These are phyloP conservation scores for Resseliella maxima DNA, from an alignment of 2,888 invertebrate species.

Conservation along the genomic window DNA sequence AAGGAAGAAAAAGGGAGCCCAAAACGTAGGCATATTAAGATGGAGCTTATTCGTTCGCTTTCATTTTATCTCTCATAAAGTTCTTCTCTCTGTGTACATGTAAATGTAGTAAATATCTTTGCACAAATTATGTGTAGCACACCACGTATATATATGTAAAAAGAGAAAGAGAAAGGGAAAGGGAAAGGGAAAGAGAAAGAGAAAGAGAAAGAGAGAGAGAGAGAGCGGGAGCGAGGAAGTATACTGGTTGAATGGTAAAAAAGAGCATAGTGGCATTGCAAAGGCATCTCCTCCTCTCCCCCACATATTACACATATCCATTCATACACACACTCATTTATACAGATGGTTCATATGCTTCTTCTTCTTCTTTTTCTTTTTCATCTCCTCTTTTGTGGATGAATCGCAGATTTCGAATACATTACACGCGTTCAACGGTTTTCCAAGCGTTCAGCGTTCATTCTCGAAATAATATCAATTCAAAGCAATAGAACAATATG, in stretches of 20 bases:
- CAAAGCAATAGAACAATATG: neutral
- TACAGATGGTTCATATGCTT: neutral
- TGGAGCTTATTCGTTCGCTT: neutral
- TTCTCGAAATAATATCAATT: constrained; percentile 20
- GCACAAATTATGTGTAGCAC: constrained; percentile 15
- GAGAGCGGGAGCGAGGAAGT: too few relatives aligned
- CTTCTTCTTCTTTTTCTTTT: too few relatives aligned
- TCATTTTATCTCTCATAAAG: constrained; percentile 16
- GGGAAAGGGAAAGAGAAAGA: too few relatives aligned
- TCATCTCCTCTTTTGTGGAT: neutral
- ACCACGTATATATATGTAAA: neutral
- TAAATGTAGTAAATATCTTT: constrained; percentile 30
- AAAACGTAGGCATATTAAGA: constrained; percentile 27
- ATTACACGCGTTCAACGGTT: constrained; percentile 19
- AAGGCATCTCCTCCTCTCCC: too few relatives aligned
- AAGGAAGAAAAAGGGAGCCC: neutral
- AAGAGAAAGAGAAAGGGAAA: too few relatives aligned
- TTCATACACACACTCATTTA: neutral
- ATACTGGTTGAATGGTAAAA: neutral
- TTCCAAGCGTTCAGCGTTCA: constrained; percentile 14
- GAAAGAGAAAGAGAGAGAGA: too few relatives aligned
- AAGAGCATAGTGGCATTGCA: neutral
- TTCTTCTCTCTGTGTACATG: constrained; percentile 29
- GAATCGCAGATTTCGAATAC: constrained; percentile 33
- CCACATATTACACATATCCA: neutral